Evolutionary conservation across 2,888 invertebrate genomes (phyloP), one percentile per base, ranked within the genome.

Genomic region (Podabrus alpinus): DNA sequence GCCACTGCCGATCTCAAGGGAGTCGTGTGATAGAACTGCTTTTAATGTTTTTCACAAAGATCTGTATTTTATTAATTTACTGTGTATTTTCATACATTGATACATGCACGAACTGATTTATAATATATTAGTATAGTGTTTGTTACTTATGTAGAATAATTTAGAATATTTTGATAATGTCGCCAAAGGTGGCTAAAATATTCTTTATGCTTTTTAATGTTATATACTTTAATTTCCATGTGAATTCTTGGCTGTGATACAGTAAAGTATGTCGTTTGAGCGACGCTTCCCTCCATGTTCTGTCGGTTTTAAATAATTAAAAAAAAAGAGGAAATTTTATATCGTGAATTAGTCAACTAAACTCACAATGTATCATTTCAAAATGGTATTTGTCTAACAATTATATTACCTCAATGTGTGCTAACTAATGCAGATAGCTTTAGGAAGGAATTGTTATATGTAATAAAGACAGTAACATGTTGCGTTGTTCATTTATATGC

Each of bases 171-270:
- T 79, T 79, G 80, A 75, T 64, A 25, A n/a, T 69, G 62, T 66
- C 60, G 61, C 61, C 70, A 45, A 59, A 71, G 74, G 77, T 77
- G 74, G 78, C 75, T 79, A 78, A 77, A 80, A 79, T 79, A 79
- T 78, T 78, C 79, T 81, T 81, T 81, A 80, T 83, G 84, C 84
- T 83, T 83, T 83, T 83, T 81, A 81, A 82, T 82, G 81, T 83
- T 83, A 80, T 82, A 81, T 81, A 82, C 80, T 83, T 83, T 81
- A 82, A 84, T 85, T 86, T 86, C 85, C 86, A 86, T 86, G 86
- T 87, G 86, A 87, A 86, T 86, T 87, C 85, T 87, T 86, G 87
- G 87, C 87, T 87, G 87, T 87, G 87, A 87, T 87, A 87, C 86
- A 86, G 86, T 86, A 86, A 87, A 87, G 85, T 86, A 85, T 86